Evolutionary conservation across 2,797 vertebrate genomes (phyloP).

Genomic region (Falco peregrinus): DNA sequence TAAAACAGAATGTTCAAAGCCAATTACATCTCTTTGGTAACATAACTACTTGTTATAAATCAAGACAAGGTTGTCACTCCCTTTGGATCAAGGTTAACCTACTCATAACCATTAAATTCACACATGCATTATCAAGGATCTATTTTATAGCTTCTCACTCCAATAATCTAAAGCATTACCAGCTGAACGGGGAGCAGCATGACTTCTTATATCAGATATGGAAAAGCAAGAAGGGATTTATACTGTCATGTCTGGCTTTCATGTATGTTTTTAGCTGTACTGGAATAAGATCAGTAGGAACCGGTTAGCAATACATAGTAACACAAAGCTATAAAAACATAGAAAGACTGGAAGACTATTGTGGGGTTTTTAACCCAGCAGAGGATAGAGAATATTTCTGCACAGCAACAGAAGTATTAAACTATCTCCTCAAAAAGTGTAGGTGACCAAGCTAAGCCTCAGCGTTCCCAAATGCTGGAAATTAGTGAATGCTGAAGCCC

Average conservation of each 20-base stretch:
- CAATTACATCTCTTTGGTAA: background rate
- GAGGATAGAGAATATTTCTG: background rate
- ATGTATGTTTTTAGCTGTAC: background rate
- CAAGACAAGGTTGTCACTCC: background rate
- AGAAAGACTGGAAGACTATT: background rate
- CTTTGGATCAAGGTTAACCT: constrained; percentile 32
- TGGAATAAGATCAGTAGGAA: background rate
- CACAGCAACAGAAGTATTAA: background rate
- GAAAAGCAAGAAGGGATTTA: background rate
- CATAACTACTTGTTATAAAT: background rate
- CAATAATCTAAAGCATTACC: background rate
- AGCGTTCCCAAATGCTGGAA: background rate
- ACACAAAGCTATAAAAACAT: background rate
- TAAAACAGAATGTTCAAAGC: background rate
- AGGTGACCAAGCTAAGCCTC: background rate
- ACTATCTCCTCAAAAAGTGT: background rate
- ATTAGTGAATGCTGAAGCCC: background rate
- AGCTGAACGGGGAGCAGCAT: background rate
- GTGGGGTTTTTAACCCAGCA: background rate
- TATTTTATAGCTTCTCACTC: background rate
- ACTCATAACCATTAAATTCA: background rate
- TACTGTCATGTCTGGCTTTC: background rate
- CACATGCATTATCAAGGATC: background rate
- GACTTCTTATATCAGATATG: background rate
- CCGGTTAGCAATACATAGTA: background rate